These are phyloP conservation scores for Agrotis ipsilon DNA, from an alignment of 2,888 invertebrate species.

Conservation along the genomic window DNA sequence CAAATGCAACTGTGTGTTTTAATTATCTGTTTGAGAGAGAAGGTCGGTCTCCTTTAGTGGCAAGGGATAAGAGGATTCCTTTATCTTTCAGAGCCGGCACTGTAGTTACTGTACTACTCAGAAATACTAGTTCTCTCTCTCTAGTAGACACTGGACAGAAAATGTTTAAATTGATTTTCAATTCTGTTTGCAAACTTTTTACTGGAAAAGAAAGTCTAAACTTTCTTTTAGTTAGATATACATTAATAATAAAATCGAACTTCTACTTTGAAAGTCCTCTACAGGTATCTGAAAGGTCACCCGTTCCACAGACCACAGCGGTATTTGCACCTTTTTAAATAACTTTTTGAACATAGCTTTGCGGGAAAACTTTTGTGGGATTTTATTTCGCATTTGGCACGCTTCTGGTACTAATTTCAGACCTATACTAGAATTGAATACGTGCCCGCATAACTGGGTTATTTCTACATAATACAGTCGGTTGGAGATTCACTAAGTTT, in stretches of 20 bases:
- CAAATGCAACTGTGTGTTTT: slow-evolving; percentile 59
- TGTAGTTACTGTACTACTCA: slow-evolving; percentile 30
- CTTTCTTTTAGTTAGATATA: slow-evolving; percentile 35
- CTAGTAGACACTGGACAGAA: slow-evolving; percentile 20
- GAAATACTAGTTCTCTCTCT: slow-evolving; percentile 14
- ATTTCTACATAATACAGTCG: slow-evolving; percentile 40
- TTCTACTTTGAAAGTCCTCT: slow-evolving; percentile 33
- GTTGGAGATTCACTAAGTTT: slow-evolving; percentile 59
- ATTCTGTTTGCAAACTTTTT: slow-evolving; percentile 35
- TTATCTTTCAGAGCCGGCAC: slow-evolving; percentile 40
- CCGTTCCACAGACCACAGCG: slow-evolving; percentile 42
- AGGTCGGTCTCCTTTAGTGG: slow-evolving; percentile 30
- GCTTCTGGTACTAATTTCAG: slow-evolving; percentile 42
- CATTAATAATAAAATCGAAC: slow-evolving; percentile 36
- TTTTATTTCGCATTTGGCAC: slow-evolving; percentile 56
- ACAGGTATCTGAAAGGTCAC: slow-evolving; percentile 40
- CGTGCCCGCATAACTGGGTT: slow-evolving; percentile 45
- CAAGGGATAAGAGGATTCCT: slow-evolving; percentile 49
- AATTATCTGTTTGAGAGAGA: slow-evolving; percentile 59
- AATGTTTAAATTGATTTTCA: slow-evolving; percentile 53
- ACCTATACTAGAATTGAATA: slow-evolving; percentile 47
- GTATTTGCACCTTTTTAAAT: slow-evolving; percentile 58
- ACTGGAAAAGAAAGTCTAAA: slow-evolving; percentile 27
- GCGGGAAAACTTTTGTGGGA: slow-evolving; percentile 44
- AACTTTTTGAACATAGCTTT: slow-evolving; percentile 51